Evolutionary conservation across 2,888 invertebrate genomes (phyloP), one percentile per base, ranked within the genome.

Genomic region (Lepidocyrtoides sp.): DNA sequence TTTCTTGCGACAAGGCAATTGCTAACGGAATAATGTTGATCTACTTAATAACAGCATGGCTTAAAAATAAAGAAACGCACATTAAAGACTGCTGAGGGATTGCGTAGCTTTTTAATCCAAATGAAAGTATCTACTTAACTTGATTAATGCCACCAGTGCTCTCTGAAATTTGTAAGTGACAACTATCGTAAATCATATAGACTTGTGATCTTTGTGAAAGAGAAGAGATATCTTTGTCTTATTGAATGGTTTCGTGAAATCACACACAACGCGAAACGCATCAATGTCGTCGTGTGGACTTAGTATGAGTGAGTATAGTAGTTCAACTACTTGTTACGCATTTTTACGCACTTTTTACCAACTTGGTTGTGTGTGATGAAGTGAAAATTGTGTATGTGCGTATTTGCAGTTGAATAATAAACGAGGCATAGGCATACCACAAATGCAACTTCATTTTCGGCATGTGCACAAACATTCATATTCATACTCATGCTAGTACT

Each of bases 351-450:
- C 66, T 32, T 66, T n/a, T 66, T 66, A 66, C 32, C 0, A 66
- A 66, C 23, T 32, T 32, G 66, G 32, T 54, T 77, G 77, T 77
- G 77, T 77, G 29, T 77, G 77, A 54, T 77, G 41, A 81, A 60
- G 81, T 81, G 81, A 81, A 81, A 81, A 81, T 20, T 81, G 57
- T 36, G 32, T n/a, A n/a, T 54, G 26, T 81, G 75, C 7, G 48
- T 75, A n/a, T n/a, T n/a, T n/a, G n/a, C n/a, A n/a, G n/a, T n/a
- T n/a, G n/a, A n/a, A n/a, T n/a, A n/a, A n/a, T n/a, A n/a, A n/a
- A n/a, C n/a, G n/a, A n/a, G n/a, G n/a, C n/a, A n/a, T n/a, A n/a
- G n/a, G 79, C 14, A 41, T 57, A 75, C 8, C 10, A 48, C 26
- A 32, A 23, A n/a, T 75, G 48, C 75, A n/a, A n/a, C n/a, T n/a